phyloP scores from a whole-genome alignment of 2,888 invertebrate genomes.

The Marasmarcha lunaedactyla region DNA sequence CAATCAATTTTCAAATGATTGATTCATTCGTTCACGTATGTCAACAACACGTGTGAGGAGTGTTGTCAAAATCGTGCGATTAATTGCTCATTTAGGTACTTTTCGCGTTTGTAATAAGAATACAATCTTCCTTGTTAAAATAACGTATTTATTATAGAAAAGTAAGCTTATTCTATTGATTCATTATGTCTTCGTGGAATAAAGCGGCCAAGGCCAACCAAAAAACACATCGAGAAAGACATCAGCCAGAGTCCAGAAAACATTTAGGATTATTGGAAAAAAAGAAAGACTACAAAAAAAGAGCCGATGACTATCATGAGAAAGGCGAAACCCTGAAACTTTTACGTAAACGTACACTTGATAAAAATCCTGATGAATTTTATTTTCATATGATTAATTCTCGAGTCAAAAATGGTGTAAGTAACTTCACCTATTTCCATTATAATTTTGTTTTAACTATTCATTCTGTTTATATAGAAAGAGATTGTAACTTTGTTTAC shows the following conservation, averaged over 20 bases:
- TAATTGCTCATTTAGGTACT: no score
- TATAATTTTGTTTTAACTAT: background rate
- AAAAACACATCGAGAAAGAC: constrained; percentile 86
- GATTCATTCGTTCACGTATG: no score
- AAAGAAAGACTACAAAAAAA: constrained; percentile 86
- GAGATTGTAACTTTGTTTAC: no score
- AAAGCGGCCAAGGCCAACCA: constrained; percentile 89
- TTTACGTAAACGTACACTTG: constrained; percentile 84
- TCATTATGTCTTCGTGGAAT: constrained; percentile 87
- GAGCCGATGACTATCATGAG: constrained; percentile 83
- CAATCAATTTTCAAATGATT: no score
- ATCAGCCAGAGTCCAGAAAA: constrained; percentile 82
- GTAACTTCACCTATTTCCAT: no score
- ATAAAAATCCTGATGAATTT: constrained; percentile 98
- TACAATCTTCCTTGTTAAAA: no score
- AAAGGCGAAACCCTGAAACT: constrained; percentile 87
- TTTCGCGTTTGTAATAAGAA: no score
- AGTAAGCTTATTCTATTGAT: no score
- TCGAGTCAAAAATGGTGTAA: constrained; percentile 72
- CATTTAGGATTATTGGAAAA: constrained; percentile 88
- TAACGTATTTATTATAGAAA: no score
- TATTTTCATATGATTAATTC: constrained; percentile 98
- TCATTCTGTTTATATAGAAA: no score
- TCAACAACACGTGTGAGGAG: no score
- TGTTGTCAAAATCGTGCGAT: no score